A percentile compares a stretch with the other conserved stretches of the same genome.
Conservation (phyloP, 2,113 vertebrate species). For the Mirza zaza region DNA sequence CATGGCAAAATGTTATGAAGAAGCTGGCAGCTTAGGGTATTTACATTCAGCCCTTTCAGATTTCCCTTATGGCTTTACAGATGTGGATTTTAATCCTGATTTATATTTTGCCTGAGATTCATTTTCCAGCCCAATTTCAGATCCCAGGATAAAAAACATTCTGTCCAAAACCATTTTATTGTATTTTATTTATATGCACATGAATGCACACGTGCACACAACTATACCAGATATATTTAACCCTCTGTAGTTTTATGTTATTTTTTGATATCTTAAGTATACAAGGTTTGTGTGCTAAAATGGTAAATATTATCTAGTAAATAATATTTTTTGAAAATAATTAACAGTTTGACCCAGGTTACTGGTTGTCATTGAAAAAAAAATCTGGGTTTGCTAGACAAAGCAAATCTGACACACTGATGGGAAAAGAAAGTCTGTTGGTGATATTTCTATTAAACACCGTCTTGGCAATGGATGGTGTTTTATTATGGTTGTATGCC, state of each 20-base stretch:
- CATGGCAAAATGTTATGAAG: constrained; percentile 39
- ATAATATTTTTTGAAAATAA: neutral
- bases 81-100: constrained; percentile 66
- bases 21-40: neutral
- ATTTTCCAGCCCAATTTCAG: constrained; percentile 7
- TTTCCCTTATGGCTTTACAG: constrained; percentile 48
- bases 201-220: neutral
- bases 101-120: constrained; percentile 58
- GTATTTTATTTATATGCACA: neutral
- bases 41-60: constrained; percentile 21
- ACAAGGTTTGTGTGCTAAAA: neutral
- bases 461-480: neutral
- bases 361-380: neutral
- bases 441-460: neutral
- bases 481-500: neutral
- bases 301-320: neutral
- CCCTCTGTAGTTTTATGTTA: neutral
- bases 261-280: neutral
- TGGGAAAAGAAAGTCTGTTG: neutral
- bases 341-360: neutral
- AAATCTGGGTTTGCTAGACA: neutral
- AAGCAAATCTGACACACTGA: neutral
- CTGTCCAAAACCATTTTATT: constrained; percentile 3
- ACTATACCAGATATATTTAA: neutral
- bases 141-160: constrained; percentile 28